Evolutionary conservation across 2,797 vertebrate genomes (phyloP).

Genomic region (Enteromius radiatus): DNA sequence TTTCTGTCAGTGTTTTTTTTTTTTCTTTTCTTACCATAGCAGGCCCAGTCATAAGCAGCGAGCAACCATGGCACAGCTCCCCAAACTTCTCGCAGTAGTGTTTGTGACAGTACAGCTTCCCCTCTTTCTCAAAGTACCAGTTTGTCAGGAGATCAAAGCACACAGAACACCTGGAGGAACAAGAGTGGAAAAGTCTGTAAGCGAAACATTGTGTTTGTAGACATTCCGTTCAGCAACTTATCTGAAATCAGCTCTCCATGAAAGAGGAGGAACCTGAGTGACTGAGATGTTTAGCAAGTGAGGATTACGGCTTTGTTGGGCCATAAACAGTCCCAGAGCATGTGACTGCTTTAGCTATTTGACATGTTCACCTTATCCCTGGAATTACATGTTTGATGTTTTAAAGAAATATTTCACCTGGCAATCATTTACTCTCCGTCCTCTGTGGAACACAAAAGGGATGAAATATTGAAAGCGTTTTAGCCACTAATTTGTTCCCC

Average conservation of each 20-base stretch:
- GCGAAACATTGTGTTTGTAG: slow-evolving; percentile 33
- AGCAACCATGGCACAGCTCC: slow-evolving; percentile 93
- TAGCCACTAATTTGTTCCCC: background rate
- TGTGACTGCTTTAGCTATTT: slow-evolving; percentile 6
- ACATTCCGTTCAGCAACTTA: slow-evolving; percentile 6
- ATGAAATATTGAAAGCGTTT: background rate
- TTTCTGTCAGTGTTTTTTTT: background rate
- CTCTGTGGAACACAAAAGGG: background rate
- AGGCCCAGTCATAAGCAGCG: slow-evolving; percentile 94
- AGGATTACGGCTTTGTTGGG: slow-evolving; percentile 18
- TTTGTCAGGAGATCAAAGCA: slow-evolving; percentile 92
- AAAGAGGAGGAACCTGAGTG: slow-evolving; percentile 1
- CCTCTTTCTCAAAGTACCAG: slow-evolving; percentile 95
- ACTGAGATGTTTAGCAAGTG: slow-evolving; percentile 17
- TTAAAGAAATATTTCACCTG: background rate
- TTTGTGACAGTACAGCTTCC: slow-evolving; percentile 91
- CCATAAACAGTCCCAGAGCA: slow-evolving; percentile 13
- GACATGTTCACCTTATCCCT: background rate
- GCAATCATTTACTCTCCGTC: background rate
- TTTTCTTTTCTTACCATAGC: slow-evolving; percentile 85
- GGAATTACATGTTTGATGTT: background rate
- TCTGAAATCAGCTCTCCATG: slow-evolving; percentile 14
- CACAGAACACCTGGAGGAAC: slow-evolving; percentile 86
- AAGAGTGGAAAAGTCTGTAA: slow-evolving; percentile 17
- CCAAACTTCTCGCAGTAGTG: slow-evolving; percentile 96